Percentiles rank a stretch among this genome's conserved stretches.
Conservation (phyloP, 2,797 vertebrate species). For the Argya squamiceps region DNA sequence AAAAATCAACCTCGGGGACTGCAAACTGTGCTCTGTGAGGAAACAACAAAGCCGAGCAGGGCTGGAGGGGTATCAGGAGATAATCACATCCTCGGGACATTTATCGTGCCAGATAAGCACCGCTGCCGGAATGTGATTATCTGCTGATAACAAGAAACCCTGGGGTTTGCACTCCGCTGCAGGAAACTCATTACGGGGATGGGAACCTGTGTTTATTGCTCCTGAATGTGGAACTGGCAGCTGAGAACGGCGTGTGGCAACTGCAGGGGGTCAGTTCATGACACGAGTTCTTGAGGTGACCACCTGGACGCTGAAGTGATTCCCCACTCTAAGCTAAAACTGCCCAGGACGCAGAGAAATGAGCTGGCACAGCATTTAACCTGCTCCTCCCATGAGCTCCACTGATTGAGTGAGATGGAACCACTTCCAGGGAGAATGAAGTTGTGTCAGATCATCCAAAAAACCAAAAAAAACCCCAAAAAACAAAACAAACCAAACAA, state of each 20-base stretch:
- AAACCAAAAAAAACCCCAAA: too few relatives aligned
- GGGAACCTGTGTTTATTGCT: conserved; percentile 29
- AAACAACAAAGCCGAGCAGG: conserved; percentile 33
- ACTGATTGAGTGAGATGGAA: background rate
- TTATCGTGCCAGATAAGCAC: background rate
- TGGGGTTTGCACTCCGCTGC: conserved; percentile 20
- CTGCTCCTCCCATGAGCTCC: background rate
- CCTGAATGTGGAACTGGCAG: background rate
- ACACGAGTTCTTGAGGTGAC: rapidly evolving
- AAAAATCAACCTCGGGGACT: conserved; percentile 36
- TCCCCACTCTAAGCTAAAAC: rapidly evolving
- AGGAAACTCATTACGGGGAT: conserved; percentile 18
- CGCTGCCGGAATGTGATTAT: conserved; percentile 24
- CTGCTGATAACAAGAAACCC: conserved; percentile 59
- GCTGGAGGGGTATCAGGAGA: conserved; percentile 44
- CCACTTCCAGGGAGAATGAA: background rate
- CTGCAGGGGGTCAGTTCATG: background rate
- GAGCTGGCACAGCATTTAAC: background rate
- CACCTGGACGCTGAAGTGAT: background rate
- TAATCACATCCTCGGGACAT: conserved; percentile 65
- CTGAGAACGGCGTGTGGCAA: background rate
- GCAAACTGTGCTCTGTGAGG: background rate
- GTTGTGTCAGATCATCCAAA: background rate
- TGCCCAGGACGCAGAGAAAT: background rate
- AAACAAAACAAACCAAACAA: too few relatives aligned